Percentiles rank a stretch among this genome's conserved stretches.
phyloP scores from a whole-genome alignment of 2,113 vertebrate genomes.

The Pycnonotus jocosus region DNA sequence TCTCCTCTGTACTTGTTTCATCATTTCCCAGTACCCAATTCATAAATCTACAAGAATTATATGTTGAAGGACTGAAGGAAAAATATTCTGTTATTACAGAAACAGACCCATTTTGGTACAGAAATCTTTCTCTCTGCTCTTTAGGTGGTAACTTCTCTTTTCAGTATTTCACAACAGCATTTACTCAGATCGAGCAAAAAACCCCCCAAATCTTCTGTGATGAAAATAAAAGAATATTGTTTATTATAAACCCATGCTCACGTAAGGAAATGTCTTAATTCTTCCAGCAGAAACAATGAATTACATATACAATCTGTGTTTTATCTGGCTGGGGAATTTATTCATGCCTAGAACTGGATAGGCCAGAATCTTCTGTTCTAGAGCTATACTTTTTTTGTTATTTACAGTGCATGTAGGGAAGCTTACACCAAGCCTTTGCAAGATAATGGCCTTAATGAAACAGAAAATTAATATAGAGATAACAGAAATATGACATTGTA shows the following conservation, averaged over 20 bases:
- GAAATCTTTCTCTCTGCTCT: background rate
- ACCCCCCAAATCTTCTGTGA: no score
- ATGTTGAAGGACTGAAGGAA: background rate
- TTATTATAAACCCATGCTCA: background rate
- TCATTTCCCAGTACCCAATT: background rate
- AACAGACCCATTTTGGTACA: background rate
- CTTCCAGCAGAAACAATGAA: background rate
- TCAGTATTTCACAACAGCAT: background rate
- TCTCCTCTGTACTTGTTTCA: background rate
- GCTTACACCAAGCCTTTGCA: background rate
- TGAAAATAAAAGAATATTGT: background rate
- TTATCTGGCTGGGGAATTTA: background rate
- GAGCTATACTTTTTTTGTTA: background rate
- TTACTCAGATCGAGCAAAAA: background rate
- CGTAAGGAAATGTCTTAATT: background rate
- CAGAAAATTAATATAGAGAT: background rate
- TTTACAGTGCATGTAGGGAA: background rate
- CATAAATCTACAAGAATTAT: background rate
- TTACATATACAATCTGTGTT: background rate
- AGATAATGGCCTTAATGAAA: background rate
- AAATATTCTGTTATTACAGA: background rate
- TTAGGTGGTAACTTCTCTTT: background rate
- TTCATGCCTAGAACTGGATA: background rate
- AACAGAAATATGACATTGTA: background rate
- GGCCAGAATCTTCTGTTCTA: background rate